A percentile compares a stretch with the other conserved stretches of the same genome.
phyloP scores from a whole-genome alignment of 2,888 invertebrate genomes.

The Allacma fusca region DNA sequence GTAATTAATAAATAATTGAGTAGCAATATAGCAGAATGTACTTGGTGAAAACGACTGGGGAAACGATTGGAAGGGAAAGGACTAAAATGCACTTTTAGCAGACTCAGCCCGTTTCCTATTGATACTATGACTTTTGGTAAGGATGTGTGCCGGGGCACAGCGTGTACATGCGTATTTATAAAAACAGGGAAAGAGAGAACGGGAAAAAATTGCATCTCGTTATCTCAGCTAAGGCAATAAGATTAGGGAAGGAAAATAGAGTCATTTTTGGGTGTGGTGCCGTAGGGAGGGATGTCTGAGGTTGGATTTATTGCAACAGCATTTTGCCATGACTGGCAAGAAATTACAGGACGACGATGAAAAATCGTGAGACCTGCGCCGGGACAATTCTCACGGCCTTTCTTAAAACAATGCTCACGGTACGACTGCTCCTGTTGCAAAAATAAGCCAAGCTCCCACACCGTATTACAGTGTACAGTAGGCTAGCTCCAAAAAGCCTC shows the following conservation, averaged over 20 bases:
- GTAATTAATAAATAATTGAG: too few relatives aligned
- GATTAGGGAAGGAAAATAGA: constrained; percentile 61
- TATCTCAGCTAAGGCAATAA: constrained; percentile 60
- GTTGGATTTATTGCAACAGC: constrained; percentile 58
- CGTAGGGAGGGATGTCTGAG: constrained; percentile 30
- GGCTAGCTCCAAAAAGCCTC: too few relatives aligned
- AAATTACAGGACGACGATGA: constrained; percentile 29
- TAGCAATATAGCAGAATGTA: too few relatives aligned
- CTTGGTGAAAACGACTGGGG: too few relatives aligned
- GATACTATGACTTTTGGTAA: too few relatives aligned
- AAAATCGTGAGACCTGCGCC: constrained; percentile 18
- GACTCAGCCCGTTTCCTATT: too few relatives aligned
- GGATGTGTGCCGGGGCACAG: too few relatives aligned
- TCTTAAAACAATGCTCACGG: not conserved
- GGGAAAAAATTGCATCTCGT: constrained; percentile 58
- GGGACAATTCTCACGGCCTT: not conserved
- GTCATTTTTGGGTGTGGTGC: constrained; percentile 62
- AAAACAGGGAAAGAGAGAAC: constrained; percentile 34
- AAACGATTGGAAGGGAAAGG: too few relatives aligned
- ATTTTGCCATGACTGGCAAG: constrained; percentile 53
- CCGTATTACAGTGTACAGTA: too few relatives aligned
- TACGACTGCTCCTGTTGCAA: not conserved
- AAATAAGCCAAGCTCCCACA: too few relatives aligned
- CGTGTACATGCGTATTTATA: not conserved
- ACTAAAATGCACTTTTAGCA: too few relatives aligned